Evolutionary conservation across 2,888 invertebrate genomes (phyloP), one percentile per base, ranked within the genome.

Genomic region (Tenthredo livida): DNA sequence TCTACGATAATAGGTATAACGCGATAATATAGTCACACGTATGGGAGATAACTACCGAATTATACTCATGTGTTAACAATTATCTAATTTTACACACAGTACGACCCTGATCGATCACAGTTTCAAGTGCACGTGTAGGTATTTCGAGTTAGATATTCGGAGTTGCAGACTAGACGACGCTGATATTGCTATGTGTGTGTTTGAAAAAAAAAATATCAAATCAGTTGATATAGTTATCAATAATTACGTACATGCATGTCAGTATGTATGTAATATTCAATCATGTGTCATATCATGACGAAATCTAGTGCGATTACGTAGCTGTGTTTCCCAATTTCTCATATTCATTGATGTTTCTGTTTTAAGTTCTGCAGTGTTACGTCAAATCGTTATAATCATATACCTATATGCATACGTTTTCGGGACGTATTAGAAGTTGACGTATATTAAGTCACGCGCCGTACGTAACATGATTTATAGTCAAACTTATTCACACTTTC

Each of bases 81-180:
- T 50, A 83, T 83, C 83, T 83, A 67, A 83, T 67, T 70, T 83
- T 40, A 67, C 40, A 47, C 25, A 33, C 12, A 17, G 7, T 6
- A 29, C 67, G 29, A 25, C 54, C 61, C 61, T 58, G 58, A 50
- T 43, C 82, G 17, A 43, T 29, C n/a, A 82, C 17, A 40, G 65
- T 65, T 29, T 40, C 10, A 82, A 82, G 40, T 61, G 43, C 65
- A 61, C 40, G 43, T 43, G 43, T 61, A 61, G 25, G 61, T 61
- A 61, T 65, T 25, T 65, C 33, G n/a, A 17, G 17, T 37, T 43
- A n/a, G 58, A 54, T 33, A 12, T 78, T 17, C 10, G 50, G 37
- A 73, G 40, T 37, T 43, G 21, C 5, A 67, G 73, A 37, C 73
- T 73, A 40, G 33, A 73, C 12, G 73, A 73, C 67, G 67, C 73